Evolutionary conservation across 2,888 invertebrate species (phyloP), one percentile per base, ranked within the genome.

Genomic region (Amblyteles armatorius): DNA sequence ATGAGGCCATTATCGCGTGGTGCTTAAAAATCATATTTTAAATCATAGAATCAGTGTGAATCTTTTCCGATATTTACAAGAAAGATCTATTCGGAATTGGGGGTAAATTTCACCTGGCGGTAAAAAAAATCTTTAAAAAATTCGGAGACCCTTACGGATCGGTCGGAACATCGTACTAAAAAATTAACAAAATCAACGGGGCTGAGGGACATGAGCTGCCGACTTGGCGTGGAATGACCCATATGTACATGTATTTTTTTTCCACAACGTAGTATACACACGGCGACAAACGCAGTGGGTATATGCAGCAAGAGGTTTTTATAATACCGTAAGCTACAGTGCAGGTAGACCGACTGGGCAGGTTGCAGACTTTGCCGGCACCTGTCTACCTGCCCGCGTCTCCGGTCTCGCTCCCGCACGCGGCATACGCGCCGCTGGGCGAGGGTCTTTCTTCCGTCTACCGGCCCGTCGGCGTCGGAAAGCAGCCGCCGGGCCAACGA

Each of bases 311-410:
- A 63, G 63, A 16, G 29, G 11, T 16, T 33, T 33, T 22, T 26
- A 9, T 29, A 26, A 16, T 60, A 29, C 22, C 60, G 60, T 11
- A 11, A 13, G 26, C 63, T 33, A n/a, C n/a, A 63, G 63, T 63
- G 63, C 63, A 63, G 63, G 63, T 33, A 63, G 63, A 63, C 26
- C 26, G 29, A 60, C 57, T 29, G 16, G 29, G 86, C 82, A 82
- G 86, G 86, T 85, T 84, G 82, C 81, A 79, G 84, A 76, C 78
- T 74, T 36, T 6, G 74, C 69, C 65, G 79, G 79, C 85, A 85
- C 85, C 85, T 82, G 85, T 82, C 79, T 79, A 82, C 79, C 84
- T 79, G 82, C 76, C 19, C 33, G 40, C 26, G 11, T 48, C 67
- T 63, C 16, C 19, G 69, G 52, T 82, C 77, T 82, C 82, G 67